A percentile compares a stretch with the other conserved stretches of the same genome.
phyloP scores from a whole-genome alignment of 2,113 vertebrate species.

The Caracal caracal region DNA sequence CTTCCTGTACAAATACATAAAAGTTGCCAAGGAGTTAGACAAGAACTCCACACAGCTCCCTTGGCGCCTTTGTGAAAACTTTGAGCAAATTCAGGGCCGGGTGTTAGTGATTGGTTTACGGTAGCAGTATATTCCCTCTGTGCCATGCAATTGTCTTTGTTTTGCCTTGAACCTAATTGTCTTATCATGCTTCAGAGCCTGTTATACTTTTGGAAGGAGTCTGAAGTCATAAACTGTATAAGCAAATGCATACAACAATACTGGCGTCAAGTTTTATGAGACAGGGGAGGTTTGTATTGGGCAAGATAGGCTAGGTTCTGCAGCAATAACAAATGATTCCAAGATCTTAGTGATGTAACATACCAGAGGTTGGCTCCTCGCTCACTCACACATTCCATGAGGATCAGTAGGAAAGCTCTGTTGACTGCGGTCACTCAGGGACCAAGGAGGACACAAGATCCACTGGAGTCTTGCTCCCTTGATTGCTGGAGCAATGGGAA shows the following conservation, averaged over 20 bases:
- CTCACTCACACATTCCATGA: neutral
- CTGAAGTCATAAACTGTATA: neutral
- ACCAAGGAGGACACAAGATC: no score
- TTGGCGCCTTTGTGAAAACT: neutral
- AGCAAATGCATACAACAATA: neutral
- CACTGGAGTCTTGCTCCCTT: neutral
- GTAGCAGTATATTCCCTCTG: neutral
- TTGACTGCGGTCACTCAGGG: neutral
- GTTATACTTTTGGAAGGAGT: neutral
- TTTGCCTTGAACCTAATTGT: constrained; percentile 18
- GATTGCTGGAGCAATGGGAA: neutral
- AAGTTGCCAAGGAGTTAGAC: constrained; percentile 39
- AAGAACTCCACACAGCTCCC: neutral
- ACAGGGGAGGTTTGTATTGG: neutral
- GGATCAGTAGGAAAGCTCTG: neutral
- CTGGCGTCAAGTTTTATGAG: neutral
- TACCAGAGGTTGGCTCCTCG: neutral
- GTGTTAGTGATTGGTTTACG: neutral
- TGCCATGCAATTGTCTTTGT: neutral
- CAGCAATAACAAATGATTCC: neutral
- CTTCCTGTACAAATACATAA: neutral
- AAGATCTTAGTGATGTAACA: neutral
- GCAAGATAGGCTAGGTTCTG: neutral
- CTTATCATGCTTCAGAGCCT: neutral
- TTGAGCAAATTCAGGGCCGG: neutral